A percentile compares a stretch with the other conserved stretches of the same genome.
Conservation (phyloP, 2,888 invertebrate species). For the Troides oblongomaculatus region DNA sequence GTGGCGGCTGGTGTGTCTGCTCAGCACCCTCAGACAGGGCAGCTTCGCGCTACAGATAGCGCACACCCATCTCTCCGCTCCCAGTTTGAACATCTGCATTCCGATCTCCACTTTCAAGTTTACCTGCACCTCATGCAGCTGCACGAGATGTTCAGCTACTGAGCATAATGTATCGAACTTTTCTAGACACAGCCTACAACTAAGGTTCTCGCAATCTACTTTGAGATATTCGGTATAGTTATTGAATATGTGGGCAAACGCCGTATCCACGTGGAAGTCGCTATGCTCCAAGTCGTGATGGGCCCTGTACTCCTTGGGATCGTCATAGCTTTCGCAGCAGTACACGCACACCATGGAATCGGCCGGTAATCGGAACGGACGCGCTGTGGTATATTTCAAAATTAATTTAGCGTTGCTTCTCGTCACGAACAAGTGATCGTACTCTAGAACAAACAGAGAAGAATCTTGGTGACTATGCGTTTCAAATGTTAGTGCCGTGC, state of each 20-base stretch:
- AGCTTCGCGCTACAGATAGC: constrained; percentile 48
- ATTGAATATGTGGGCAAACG: constrained; percentile 45
- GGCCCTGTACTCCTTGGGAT: constrained; percentile 48
- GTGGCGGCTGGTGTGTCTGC: constrained; percentile 56
- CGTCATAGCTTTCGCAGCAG: constrained; percentile 53
- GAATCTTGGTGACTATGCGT: constrained; percentile 38
- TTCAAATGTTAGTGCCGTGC: neutral
- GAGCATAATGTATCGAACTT: constrained; percentile 40
- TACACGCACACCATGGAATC: constrained; percentile 58
- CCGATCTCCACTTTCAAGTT: constrained; percentile 48
- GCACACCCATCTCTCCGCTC: constrained; percentile 49
- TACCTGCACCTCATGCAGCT: constrained; percentile 44
- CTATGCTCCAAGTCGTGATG: constrained; percentile 55
- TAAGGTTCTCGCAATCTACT: constrained; percentile 56
- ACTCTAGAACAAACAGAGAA: constrained; percentile 68
- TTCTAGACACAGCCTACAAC: constrained; percentile 50
- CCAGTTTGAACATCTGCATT: constrained; percentile 53
- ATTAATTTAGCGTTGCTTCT: constrained; percentile 61
- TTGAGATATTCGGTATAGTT: constrained; percentile 41
- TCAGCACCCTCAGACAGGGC: constrained; percentile 49
- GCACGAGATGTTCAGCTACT: constrained; percentile 46
- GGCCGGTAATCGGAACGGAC: constrained; percentile 62
- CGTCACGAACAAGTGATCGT: constrained; percentile 55
- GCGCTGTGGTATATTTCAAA: constrained; percentile 58
- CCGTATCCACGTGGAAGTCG: constrained; percentile 46